These are phyloP conservation scores for Drosophila sechellia DNA, from an alignment of 1,140 invertebrate genomes.

Conservation along the genomic window DNA sequence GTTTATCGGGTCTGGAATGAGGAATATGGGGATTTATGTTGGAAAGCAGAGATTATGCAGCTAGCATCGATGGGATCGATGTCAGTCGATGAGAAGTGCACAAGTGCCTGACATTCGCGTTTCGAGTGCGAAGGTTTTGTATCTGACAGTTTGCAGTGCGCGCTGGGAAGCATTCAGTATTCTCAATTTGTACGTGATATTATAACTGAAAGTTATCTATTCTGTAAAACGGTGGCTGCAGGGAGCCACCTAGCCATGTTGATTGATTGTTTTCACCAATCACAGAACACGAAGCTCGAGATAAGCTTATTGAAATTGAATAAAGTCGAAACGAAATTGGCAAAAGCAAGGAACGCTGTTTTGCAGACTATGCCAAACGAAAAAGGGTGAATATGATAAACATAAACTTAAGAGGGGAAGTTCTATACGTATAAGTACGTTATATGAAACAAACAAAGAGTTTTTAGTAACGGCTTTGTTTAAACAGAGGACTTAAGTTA, in stretches of 20 bases:
- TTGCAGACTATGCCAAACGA: too few species aligned
- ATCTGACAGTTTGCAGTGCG: conserved; percentile 46
- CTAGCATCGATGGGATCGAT: conserved; percentile 67
- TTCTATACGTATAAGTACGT: too few species aligned
- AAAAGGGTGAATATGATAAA: neutral
- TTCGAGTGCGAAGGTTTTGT: conserved; percentile 41
- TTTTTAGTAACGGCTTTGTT: too few species aligned
- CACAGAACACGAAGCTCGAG: conserved; percentile 7
- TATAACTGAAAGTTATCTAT: conserved; percentile 45
- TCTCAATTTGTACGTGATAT: conserved; percentile 66
- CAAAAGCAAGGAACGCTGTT: neutral
- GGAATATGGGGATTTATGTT: conserved; percentile 9
- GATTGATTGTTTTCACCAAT: conserved; percentile 44
- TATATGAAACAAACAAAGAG: too few species aligned
- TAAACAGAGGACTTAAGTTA: too few species aligned
- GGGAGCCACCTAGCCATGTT: conserved; percentile 25
- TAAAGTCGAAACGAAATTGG: conserved; percentile 11
- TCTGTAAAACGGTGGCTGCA: conserved; percentile 19
- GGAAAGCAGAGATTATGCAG: conserved; percentile 34
- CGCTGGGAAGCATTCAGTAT: conserved; percentile 36
- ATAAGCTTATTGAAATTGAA: conserved; percentile 43
- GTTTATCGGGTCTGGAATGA: conserved; percentile 33
- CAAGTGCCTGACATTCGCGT: conserved; percentile 51
- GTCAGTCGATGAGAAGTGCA: conserved; percentile 55
- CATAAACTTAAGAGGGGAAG: neutral